Conservation (phyloP, 2,888 invertebrate genomes). For the Callyntrura sp. region DNA sequence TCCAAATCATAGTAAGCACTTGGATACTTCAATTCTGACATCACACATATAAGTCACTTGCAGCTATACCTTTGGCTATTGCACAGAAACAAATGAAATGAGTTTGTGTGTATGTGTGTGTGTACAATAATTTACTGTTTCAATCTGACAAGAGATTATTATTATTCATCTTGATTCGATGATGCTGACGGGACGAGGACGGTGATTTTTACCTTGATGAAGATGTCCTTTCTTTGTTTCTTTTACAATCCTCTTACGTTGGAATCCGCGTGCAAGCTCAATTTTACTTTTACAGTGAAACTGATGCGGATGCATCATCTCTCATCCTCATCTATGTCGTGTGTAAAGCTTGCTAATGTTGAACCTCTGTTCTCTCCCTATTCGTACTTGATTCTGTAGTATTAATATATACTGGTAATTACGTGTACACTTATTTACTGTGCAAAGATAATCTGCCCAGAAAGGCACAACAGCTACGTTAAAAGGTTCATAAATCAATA, state of each 20-base stretch:
- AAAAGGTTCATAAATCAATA: no score
- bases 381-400: no score
- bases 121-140: constrained; percentile 59
- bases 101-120: constrained; percentile 27
- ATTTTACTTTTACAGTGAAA: constrained; percentile 50
- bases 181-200: constrained; percentile 58
- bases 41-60: constrained; percentile 56
- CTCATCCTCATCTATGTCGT: background rate
- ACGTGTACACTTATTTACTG: no score
- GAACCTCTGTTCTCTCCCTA: no score
- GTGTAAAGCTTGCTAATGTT: background rate
- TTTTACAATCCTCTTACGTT: constrained; percentile 24
- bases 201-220: constrained; percentile 62
- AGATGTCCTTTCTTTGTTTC: constrained; percentile 53
- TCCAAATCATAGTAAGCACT: background rate
- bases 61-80: constrained; percentile 53
- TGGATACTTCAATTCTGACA: constrained; percentile 61
- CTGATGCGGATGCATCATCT: constrained; percentile 13
- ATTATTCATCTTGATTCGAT: constrained; percentile 57
- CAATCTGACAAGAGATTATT: constrained; percentile 65
- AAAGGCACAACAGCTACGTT: no score
- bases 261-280: constrained; percentile 10
- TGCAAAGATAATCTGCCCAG: no score
- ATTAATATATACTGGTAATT: no score
- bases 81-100: constrained; percentile 8